phyloP scores from a whole-genome alignment of 2,113 vertebrate species.

The Quiscalus mexicanus region DNA sequence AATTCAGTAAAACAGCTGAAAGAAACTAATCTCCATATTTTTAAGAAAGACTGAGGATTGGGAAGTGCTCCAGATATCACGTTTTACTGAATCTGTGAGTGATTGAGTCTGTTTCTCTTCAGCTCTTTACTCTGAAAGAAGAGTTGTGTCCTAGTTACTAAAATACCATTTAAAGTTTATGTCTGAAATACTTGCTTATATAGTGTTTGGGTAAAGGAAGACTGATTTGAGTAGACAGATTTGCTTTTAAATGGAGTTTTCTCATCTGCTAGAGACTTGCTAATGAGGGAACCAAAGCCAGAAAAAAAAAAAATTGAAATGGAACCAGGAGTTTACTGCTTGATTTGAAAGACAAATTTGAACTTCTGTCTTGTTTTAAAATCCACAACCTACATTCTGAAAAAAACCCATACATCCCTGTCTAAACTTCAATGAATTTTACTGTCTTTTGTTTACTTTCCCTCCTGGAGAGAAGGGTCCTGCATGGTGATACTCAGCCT shows the following conservation, averaged over 20 bases:
- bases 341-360: slow-evolving; percentile 14
- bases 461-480: neutral
- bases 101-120: slow-evolving; percentile 35
- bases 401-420: neutral
- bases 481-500: neutral
- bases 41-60: neutral
- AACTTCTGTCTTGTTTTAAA: neutral
- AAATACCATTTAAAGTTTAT: neutral
- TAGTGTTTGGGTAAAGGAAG: neutral
- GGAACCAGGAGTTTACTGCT: neutral
- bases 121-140: neutral
- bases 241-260: neutral
- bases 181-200: neutral
- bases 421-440: neutral
- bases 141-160: neutral
- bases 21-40: neutral
- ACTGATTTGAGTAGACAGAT: neutral
- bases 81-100: neutral
- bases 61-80: neutral
- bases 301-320: neutral
- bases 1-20: neutral
- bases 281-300: slow-evolving; percentile 14
- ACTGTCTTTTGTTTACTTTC: neutral
- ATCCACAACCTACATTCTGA: neutral
- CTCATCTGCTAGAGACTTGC: neutral